Evolutionary conservation across 2,113 vertebrate species (phyloP).

Genomic region (Stictonetta naevosa): DNA sequence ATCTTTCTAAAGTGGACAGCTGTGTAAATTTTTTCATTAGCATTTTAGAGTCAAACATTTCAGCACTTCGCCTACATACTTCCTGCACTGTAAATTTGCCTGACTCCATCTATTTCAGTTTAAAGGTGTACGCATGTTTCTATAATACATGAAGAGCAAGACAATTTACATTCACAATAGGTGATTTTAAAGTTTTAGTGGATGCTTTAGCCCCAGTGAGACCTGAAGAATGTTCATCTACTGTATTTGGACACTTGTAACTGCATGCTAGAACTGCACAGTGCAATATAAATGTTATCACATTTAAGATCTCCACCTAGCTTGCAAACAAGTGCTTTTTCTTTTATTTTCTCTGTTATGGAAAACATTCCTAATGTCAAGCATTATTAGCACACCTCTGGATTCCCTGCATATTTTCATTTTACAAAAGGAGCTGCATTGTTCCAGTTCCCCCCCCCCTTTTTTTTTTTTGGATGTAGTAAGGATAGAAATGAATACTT

Average conservation of each 20-base stretch:
- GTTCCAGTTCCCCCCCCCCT: constrained; percentile 30
- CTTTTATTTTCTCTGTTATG: constrained; percentile 15
- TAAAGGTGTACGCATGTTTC: neutral
- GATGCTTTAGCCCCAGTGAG: neutral
- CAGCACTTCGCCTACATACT: neutral
- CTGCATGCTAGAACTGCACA: neutral
- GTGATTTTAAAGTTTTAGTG: neutral
- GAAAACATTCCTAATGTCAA: constrained; percentile 25
- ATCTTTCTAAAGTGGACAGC: neutral
- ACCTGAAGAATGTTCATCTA: neutral
- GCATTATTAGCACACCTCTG: constrained; percentile 49
- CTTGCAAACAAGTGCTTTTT: neutral
- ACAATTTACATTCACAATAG: neutral
- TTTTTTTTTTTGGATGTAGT: neutral
- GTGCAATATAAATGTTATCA: neutral
- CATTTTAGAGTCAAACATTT: neutral
- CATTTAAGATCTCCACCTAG: neutral
- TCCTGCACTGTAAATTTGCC: neutral
- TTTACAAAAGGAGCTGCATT: constrained; percentile 57
- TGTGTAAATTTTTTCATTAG: neutral
- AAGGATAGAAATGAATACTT: neutral
- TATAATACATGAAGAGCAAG: neutral
- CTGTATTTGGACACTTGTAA: neutral
- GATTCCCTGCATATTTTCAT: constrained; percentile 65
- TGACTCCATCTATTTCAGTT: neutral